Evolutionary conservation across 2,888 invertebrate species (phyloP).

Genomic region (Lithophane semibrunnea): DNA sequence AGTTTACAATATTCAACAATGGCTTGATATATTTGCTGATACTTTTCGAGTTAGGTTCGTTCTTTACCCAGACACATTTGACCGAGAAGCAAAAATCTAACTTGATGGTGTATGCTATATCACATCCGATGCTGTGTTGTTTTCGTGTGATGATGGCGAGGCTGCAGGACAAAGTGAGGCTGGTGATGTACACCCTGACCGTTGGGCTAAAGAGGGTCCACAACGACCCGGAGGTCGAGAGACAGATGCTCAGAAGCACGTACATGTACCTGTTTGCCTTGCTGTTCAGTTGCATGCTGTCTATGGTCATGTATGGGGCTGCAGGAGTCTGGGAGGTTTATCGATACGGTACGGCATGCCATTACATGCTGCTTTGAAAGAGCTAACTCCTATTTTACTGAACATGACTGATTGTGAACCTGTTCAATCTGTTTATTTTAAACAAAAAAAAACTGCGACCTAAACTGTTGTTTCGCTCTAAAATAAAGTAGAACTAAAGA

Average conservation of each 20-base stretch:
- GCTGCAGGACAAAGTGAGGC: slow-evolving; percentile 61
- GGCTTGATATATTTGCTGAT: slow-evolving; percentile 63
- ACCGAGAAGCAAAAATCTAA: slow-evolving; percentile 69
- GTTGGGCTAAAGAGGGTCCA: slow-evolving; percentile 69
- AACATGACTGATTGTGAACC: neutral
- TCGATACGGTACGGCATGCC: slow-evolving; percentile 52
- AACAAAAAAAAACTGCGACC: neutral
- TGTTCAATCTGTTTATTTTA: neutral
- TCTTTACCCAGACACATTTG: slow-evolving; percentile 71
- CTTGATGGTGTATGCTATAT: slow-evolving; percentile 66
- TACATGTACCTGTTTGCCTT: slow-evolving; percentile 65
- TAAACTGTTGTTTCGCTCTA: neutral
- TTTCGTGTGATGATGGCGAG: slow-evolving; percentile 63
- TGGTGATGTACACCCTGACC: slow-evolving; percentile 66
- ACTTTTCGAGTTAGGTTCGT: slow-evolving; percentile 64
- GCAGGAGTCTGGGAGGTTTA: slow-evolving; percentile 62
- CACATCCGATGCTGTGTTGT: slow-evolving; percentile 69
- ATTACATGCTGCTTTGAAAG: neutral
- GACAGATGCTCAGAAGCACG: slow-evolving; percentile 72
- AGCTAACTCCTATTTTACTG: neutral
- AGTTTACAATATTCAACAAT: slow-evolving; percentile 59
- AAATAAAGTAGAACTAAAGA: neutral
- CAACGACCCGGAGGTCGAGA: slow-evolving; percentile 75
- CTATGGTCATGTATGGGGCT: slow-evolving; percentile 66
- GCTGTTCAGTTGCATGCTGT: slow-evolving; percentile 44